Conservation (phyloP, 1,140 invertebrate species). For the Drosophila hydei region DNA sequence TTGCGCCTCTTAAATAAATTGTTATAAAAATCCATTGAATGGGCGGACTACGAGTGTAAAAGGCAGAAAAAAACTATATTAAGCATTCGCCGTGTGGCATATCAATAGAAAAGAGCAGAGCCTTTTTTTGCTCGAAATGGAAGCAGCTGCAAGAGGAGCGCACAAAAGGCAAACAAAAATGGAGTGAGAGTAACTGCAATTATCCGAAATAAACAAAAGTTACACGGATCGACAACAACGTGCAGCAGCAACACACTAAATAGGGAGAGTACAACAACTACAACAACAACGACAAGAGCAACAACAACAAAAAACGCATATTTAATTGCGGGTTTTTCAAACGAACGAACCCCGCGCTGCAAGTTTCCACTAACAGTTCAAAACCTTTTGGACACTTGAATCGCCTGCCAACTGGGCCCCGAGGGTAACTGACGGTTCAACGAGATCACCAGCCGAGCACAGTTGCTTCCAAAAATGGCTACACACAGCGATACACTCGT, state of each 20-base stretch:
- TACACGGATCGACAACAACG: slow-evolving; percentile 52
- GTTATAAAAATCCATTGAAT: neutral
- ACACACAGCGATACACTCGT: slow-evolving; percentile 56
- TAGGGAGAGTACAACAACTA: slow-evolving; percentile 6
- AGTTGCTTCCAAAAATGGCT: slow-evolving; percentile 65
- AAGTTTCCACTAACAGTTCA: slow-evolving; percentile 4
- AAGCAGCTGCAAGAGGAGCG: slow-evolving; percentile 72
- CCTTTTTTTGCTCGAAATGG: slow-evolving; percentile 39
- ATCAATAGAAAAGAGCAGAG: slow-evolving; percentile 27
- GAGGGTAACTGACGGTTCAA: slow-evolving; percentile 53
- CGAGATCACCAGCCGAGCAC: slow-evolving; percentile 49
- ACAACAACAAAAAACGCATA: slow-evolving; percentile 61
- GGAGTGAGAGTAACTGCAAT: slow-evolving; percentile 77
- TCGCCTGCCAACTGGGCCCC: slow-evolving; percentile 43
- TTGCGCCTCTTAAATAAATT: too few relatives aligned
- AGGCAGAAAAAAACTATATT: slow-evolving; percentile 35
- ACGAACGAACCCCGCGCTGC: slow-evolving; percentile 62
- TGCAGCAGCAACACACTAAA: slow-evolving; percentile 11
- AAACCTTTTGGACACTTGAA: slow-evolving; percentile 72
- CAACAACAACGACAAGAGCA: slow-evolving; percentile 1
- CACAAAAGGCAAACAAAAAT: slow-evolving; percentile 63
- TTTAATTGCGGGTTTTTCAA: slow-evolving; percentile 79
- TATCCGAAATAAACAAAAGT: slow-evolving; percentile 82
- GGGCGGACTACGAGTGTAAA: neutral
- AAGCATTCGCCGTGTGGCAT: slow-evolving; percentile 66